Base-by-base conservation (phyloP, 2,113 vertebrate species). In the Daphoenositta chrysoptera region DNA sequence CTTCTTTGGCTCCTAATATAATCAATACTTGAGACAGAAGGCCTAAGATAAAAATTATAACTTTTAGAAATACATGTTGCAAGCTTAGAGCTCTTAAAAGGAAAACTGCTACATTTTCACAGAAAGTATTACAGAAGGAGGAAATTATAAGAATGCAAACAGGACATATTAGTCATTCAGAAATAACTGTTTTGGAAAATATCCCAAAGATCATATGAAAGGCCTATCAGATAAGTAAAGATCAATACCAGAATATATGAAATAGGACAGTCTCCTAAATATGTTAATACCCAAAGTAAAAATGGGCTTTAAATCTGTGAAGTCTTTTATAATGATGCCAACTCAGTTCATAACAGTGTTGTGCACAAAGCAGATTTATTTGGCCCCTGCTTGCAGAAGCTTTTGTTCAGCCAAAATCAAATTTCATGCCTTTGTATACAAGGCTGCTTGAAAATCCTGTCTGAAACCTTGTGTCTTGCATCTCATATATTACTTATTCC, bases 361-460 rank as follows among this genome's bases (percentile, higher is more conserved):
- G 33, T 54, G 54, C 31, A 69, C 30, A 92, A 90, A 90, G 58
- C 39, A 95, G 56, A 75, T 83, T 85, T 88, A 40, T 77, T 89
- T 80, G 54, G 42, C 24, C 53, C 15, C 15, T 57, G 37, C 63
- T 54, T 84, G 27, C 54, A 68, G 56, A 14, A 87, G 73, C 56
- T 92, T 94, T 91, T 87, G 56, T 91, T 94, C 65, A 89, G 57
- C 20, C 50, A 60, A 91, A 89, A 87, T 66, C 13, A 80, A 65
- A 94, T 91, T 91, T 89, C 50, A 87, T 57, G 66, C 48, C 35
- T 92, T 90, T 86, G 47, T 37, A 91, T 53, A 68, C 7, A 65
- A 39, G 9, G 30, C 35, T 76, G 17, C 54, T 70, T 72, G 30
- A 80, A 91, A 82, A 28, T 3, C 8, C 23, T 75, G 31, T 42